phyloP scores from a whole-genome alignment of 2,888 invertebrate genomes.

The Platypus cylindrus region DNA sequence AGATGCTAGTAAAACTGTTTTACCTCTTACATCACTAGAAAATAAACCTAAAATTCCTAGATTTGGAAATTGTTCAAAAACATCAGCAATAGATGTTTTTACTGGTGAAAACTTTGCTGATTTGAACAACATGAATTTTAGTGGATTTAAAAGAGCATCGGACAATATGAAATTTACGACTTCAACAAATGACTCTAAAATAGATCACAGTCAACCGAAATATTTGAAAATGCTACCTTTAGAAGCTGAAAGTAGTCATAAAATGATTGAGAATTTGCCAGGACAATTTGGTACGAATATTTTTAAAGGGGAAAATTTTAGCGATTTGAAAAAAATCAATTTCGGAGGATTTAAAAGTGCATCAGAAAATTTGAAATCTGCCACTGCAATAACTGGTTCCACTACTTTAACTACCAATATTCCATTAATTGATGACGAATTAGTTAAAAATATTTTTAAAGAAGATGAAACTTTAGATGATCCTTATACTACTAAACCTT shows the following conservation, averaged over 20 bases:
- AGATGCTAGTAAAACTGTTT: no score
- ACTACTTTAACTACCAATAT: no score
- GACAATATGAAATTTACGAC: background rate
- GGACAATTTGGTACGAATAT: background rate
- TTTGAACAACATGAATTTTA: conserved; percentile 4
- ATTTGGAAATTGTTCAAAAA: no score
- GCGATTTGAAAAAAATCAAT: conserved; percentile 2
- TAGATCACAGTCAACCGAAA: background rate
- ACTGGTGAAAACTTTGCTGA: conserved; percentile 12
- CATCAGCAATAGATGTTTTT: no score
- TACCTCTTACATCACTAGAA: no score
- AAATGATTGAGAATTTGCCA: background rate
- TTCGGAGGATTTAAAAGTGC: conserved; percentile 3
- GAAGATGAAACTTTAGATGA: no score
- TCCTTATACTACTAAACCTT: no score
- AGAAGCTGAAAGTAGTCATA: background rate
- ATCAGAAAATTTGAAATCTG: background rate
- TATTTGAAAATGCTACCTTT: background rate
- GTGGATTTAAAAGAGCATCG: conserved; percentile 8
- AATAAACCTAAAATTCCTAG: no score
- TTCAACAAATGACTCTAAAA: background rate
- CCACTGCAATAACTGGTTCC: background rate
- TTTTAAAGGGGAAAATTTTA: conserved; percentile 5
- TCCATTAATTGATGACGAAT: background rate
- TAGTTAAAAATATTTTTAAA: no score